phyloP scores from a whole-genome alignment of 2,888 invertebrate genomes.

The Dolichopus griseipennis region DNA sequence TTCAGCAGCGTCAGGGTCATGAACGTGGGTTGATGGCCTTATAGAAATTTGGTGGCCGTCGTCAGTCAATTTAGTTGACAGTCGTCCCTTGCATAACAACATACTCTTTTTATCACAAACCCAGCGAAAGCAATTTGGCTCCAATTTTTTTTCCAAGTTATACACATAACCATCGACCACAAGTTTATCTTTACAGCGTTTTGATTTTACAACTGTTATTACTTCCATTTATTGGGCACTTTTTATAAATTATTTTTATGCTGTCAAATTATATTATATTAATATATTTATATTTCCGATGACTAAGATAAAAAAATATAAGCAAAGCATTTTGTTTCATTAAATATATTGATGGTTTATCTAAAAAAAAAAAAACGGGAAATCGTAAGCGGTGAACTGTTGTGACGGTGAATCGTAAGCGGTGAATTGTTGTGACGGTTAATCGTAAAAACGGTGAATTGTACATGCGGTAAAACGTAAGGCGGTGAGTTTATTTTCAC shows the following conservation, averaged over 20 bases:
- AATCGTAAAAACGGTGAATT: slow-evolving; percentile 8
- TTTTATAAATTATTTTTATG: too few relatives aligned
- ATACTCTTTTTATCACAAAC: background rate
- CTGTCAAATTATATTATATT: too few relatives aligned
- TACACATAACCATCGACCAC: too few relatives aligned
- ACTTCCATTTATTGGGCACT: too few relatives aligned
- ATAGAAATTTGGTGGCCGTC: too few relatives aligned
- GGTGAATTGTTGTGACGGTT: slow-evolving; percentile 8
- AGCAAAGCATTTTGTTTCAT: too few relatives aligned
- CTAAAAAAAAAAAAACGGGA: background rate
- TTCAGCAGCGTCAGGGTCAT: too few relatives aligned
- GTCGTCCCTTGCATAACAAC: slow-evolving; percentile 2
- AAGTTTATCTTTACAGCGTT: too few relatives aligned
- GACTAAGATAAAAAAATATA: too few relatives aligned
- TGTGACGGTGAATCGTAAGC: slow-evolving; percentile 7
- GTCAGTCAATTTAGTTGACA: slow-evolving; percentile 1
- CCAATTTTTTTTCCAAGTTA: background rate
- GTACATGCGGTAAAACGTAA: background rate
- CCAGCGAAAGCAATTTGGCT: slow-evolving; percentile 7
- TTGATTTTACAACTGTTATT: too few relatives aligned
- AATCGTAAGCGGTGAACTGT: slow-evolving; percentile 7
- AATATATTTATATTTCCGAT: too few relatives aligned
- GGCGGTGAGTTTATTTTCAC: slow-evolving; percentile 4
- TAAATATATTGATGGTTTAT: background rate
- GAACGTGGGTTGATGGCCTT: too few relatives aligned